Conservation (phyloP, 1,140 invertebrate genomes). For the Ruditapes philippinarum region DNA sequence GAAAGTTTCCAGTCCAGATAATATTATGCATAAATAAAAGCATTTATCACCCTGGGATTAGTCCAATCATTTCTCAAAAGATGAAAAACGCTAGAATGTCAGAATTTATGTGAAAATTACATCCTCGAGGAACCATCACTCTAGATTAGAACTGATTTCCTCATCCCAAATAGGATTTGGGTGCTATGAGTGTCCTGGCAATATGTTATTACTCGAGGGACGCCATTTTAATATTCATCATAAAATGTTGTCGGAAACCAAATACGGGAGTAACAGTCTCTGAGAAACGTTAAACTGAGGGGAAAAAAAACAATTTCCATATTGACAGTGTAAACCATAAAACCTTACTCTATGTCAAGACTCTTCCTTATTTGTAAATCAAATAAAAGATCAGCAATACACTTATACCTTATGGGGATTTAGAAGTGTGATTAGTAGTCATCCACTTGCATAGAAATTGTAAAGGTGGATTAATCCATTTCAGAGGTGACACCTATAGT, state of each 20-base stretch:
- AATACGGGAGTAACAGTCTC: not conserved
- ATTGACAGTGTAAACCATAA: too few relatives aligned
- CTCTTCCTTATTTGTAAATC: too few relatives aligned
- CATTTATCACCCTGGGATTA: not conserved
- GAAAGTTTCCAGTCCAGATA: not conserved
- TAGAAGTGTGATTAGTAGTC: too few relatives aligned
- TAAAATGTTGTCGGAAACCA: not conserved
- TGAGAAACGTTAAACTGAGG: not conserved
- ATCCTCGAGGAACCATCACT: not conserved
- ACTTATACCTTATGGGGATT: too few relatives aligned
- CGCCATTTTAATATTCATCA: not conserved
- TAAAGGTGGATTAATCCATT: too few relatives aligned
- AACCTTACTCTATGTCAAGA: too few relatives aligned
- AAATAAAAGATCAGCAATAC: too few relatives aligned
- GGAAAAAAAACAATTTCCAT: too few relatives aligned
- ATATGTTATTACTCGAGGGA: slow-evolving; percentile 4
- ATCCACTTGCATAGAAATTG: too few relatives aligned
- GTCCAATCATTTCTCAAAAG: not conserved
- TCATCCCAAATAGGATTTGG: slow-evolving; percentile 19
- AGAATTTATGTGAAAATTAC: slow-evolving; percentile 20
- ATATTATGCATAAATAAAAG: slow-evolving; percentile 37
- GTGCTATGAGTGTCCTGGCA: not conserved
- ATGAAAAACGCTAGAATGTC: not conserved
- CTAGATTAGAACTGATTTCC: slow-evolving; percentile 1
- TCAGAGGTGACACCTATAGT: too few relatives aligned